Conservation (phyloP, 2,888 invertebrate genomes). For the Stenolophus ochropezus region DNA sequence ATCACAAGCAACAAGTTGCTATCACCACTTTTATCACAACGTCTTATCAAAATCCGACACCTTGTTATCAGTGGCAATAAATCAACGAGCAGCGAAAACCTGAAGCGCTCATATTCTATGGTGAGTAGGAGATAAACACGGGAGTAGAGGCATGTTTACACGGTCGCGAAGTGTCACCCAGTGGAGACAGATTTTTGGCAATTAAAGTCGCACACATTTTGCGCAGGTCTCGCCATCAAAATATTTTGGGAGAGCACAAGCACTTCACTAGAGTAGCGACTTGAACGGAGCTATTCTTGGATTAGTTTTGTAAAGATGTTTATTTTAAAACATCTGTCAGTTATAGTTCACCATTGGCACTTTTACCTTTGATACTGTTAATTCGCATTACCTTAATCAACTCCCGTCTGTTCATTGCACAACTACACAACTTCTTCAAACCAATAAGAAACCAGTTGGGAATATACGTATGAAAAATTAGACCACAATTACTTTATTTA, state of each 20-base stretch:
- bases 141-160: conserved; percentile 11
- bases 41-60: conserved; percentile 16
- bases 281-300: conserved; percentile 11
- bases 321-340: conserved; percentile 40
- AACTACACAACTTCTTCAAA: no score
- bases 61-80: conserved; percentile 24
- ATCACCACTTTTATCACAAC: conserved; percentile 39
- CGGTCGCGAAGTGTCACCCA: conserved; percentile 7
- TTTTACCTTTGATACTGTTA: conserved; percentile 6
- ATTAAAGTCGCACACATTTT: conserved; percentile 10
- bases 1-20: not conserved
- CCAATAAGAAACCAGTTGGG: no score
- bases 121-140: not conserved
- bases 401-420: not conserved
- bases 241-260: conserved; percentile 32
- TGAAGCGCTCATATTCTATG: no score
- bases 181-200: conserved; percentile 41
- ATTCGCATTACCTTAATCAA: no score
- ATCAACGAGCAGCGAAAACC: not conserved
- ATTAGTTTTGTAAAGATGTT: conserved; percentile 22
- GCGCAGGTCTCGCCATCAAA: conserved; percentile 10
- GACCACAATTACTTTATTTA: not conserved
- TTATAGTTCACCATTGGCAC: not conserved
- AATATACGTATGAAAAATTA: no score
- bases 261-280: not conserved